phyloP scores from a whole-genome alignment of 2,797 vertebrate species.

The Remorina albescens region DNA sequence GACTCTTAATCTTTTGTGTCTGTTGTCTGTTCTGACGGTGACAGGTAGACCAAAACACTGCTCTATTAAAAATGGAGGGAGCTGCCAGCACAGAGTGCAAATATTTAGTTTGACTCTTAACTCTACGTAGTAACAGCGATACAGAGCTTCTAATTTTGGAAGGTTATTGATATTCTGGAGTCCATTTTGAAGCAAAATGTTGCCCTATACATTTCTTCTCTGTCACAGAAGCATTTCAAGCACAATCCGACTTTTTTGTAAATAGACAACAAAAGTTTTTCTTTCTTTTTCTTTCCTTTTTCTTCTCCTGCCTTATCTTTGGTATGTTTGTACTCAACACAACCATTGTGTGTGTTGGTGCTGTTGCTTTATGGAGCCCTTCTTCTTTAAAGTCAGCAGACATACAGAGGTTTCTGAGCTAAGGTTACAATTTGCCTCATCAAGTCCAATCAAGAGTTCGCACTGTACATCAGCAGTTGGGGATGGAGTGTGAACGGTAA shows the following conservation, averaged over 20 bases:
- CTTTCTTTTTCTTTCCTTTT: too few relatives aligned
- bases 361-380: neutral
- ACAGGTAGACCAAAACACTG: too few relatives aligned
- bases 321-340: neutral
- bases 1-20: neutral
- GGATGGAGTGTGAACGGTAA: slow-evolving; percentile 19
- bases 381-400: neutral
- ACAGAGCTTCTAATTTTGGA: too few relatives aligned
- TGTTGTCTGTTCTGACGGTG: neutral
- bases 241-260: neutral
- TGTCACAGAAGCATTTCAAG: neutral
- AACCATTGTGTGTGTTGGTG: neutral
- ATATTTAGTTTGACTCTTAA: too few relatives aligned
- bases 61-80: too few relatives aligned
- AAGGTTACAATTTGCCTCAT: neutral
- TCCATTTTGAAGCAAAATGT: too few relatives aligned
- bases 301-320: neutral
- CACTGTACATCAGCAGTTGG: neutral
- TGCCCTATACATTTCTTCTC: too few relatives aligned
- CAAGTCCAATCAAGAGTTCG: neutral
- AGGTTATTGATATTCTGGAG: too few relatives aligned
- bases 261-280: too few relatives aligned
- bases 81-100: too few relatives aligned
- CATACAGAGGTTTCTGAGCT: neutral
- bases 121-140: too few relatives aligned